Evolutionary conservation across 1,140 invertebrate genomes (phyloP), one percentile per base, ranked within the genome.

Genomic region (Hyposmocoma kahamanoa): DNA sequence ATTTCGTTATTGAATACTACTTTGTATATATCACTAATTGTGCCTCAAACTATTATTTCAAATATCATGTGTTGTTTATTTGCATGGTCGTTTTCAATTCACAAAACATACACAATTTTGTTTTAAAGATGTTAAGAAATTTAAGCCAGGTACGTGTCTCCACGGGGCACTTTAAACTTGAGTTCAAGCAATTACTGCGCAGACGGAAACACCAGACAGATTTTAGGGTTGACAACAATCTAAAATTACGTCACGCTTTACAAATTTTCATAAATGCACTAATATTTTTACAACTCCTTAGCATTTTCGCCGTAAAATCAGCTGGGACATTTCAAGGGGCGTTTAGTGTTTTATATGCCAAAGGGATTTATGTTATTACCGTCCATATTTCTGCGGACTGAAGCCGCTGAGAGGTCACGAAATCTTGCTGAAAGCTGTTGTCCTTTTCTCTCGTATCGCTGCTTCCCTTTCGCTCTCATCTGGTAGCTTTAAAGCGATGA

Each of bases 331-430:
- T 74, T 72, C 69, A 58, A 67, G 67, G 75, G 80, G 67, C 81
- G 76, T 84, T 86, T 87, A 86, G 84, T 86, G 84, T 86, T 87
- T 86, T 86, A 86, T 87, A 87, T 86, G 77, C 85, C 76, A 72
- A 82, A 81, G 74, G 83, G 84, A 87, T 87, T 86, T 85, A 86
- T 83, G 80, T 86, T 87, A 87, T 87, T 87, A 82, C 80, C 73
- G 68, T 74, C 77, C 84, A 87, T 87, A 87, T 86, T 87, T 87
- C 72, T 84, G 71, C 68, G 72, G 68, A 71, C 74, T 67, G 72
- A 75, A 78, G 68, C 70, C 61, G 74, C 56, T 85, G 82, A 85
- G 76, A 85, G 77, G 81, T 85, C 82, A 85, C 82, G 79, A 73
- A 83, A 75, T 83, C 81, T 84, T 74, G 68, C 69, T 70, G 69